These are phyloP conservation scores for Autographa pulchrina DNA, from an alignment of 2,888 invertebrate genomes.

Conservation along the genomic window DNA sequence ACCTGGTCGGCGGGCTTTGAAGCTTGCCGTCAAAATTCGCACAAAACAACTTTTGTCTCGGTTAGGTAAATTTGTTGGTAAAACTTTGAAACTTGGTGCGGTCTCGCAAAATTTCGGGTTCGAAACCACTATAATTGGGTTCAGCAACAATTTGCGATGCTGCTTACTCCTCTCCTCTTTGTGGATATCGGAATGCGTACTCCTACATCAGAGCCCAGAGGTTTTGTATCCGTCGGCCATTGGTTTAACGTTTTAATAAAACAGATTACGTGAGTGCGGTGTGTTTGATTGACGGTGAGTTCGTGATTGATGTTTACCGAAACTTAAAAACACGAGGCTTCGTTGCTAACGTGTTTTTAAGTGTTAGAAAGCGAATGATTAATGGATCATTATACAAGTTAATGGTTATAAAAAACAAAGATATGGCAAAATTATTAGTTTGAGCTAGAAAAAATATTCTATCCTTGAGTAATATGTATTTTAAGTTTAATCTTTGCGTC, in stretches of 20 bases:
- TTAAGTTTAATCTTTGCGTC: not conserved
- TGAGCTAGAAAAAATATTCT: not conserved
- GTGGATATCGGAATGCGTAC: constrained; percentile 52
- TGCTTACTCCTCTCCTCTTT: constrained; percentile 56
- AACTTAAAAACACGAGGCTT: not conserved
- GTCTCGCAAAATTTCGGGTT: constrained; percentile 63
- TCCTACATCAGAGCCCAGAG: constrained; percentile 58
- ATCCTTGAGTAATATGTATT: not conserved
- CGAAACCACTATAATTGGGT: constrained; percentile 75
- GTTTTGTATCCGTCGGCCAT: constrained; percentile 52
- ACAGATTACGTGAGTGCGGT: constrained; percentile 15
- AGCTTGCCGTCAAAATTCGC: constrained; percentile 61
- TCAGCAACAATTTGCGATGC: constrained; percentile 75
- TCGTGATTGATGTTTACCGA: constrained; percentile 3
- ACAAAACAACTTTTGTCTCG: constrained; percentile 67
- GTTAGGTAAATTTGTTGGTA: constrained; percentile 61
- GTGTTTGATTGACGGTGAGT: not conserved
- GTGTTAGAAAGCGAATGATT: not conserved
- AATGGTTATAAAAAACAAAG: not conserved
- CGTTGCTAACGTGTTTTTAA: constrained; percentile 5
- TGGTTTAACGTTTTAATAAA: constrained; percentile 37
- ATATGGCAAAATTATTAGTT: not conserved
- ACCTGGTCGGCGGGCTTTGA: constrained; percentile 50
- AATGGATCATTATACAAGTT: not conserved
- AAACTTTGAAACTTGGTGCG: constrained; percentile 66